Percentiles rank a stretch among this genome's conserved stretches.
These are phyloP conservation scores for Scopus umbretta DNA, from an alignment of 2,113 vertebrate species.

Conservation along the genomic window DNA sequence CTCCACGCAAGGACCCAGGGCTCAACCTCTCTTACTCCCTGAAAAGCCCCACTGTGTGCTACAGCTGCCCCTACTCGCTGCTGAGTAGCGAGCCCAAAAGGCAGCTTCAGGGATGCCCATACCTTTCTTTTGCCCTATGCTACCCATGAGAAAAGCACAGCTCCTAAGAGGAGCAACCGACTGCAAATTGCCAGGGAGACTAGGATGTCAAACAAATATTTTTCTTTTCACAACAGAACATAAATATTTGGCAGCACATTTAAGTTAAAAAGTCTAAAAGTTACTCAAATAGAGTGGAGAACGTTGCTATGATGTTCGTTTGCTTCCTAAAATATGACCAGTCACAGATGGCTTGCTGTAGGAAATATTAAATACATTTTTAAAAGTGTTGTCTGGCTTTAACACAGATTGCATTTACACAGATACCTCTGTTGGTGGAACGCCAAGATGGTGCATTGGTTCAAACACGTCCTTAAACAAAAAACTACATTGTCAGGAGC, in stretches of 20 bases:
- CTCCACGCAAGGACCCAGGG: not conserved
- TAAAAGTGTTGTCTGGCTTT: constrained; percentile 41
- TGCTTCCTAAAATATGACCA: constrained; percentile 65
- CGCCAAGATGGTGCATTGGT: constrained; percentile 5
- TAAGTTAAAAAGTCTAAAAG: constrained; percentile 33
- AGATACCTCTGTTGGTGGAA: constrained; percentile 43
- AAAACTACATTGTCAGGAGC: constrained; percentile 4
- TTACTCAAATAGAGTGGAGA: constrained; percentile 34
- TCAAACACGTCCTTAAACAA: constrained; percentile 20
- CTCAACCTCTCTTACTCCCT: not conserved
- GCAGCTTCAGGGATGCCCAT: not conserved
- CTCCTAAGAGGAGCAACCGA: not conserved
- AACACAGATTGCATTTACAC: constrained; percentile 42
- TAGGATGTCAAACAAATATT: constrained; percentile 58
- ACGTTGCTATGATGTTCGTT: not conserved
- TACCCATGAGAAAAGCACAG: not conserved
- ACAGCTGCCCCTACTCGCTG: not conserved
- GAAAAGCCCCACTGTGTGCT: not conserved
- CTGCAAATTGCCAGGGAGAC: constrained; percentile 12
- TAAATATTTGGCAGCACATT: constrained; percentile 63
- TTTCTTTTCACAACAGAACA: constrained; percentile 57
- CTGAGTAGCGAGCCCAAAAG: not conserved
- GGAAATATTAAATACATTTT: constrained; percentile 55
- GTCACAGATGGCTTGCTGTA: constrained; percentile 60
- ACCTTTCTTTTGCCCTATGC: not conserved